Evolutionary conservation across 1,140 invertebrate genomes (phyloP).

Genomic region (Hyphantria cunea): DNA sequence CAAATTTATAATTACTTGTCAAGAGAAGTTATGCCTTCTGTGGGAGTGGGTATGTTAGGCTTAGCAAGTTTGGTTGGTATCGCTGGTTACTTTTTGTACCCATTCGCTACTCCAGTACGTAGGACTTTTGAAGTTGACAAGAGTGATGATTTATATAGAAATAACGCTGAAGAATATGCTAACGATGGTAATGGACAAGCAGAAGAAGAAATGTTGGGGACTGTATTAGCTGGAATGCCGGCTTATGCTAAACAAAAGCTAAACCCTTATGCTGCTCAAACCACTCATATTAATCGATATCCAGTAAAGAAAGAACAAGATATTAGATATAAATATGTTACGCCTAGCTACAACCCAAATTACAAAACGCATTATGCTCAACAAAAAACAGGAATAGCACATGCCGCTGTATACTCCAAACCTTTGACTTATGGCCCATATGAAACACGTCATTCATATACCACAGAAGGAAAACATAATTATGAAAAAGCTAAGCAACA

Average conservation of each 20-base stretch:
- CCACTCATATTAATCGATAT: conserved; percentile 64
- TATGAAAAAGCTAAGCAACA: conserved; percentile 49
- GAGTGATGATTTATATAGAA: conserved; percentile 84
- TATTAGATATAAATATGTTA: conserved; percentile 73
- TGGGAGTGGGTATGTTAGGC: conserved; percentile 88
- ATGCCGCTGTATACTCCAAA: conserved; percentile 74
- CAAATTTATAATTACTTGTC: conserved; percentile 90
- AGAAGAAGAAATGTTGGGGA: conserved; percentile 88
- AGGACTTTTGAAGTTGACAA: conserved; percentile 85
- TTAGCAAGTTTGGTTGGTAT: conserved; percentile 87
- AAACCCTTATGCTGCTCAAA: conserved; percentile 76
- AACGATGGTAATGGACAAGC: conserved; percentile 84
- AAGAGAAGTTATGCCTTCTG: conserved; percentile 89
- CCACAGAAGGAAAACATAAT: conserved; percentile 58
- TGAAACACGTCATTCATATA: conserved; percentile 69
- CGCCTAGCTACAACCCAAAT: conserved; percentile 63
- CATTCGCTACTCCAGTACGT: conserved; percentile 85
- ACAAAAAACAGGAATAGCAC: conserved; percentile 76
- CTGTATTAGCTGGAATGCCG: conserved; percentile 89
- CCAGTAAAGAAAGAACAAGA: conserved; percentile 76
- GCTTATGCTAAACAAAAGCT: conserved; percentile 72
- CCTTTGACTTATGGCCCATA: conserved; percentile 69
- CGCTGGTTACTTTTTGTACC: conserved; percentile 89
- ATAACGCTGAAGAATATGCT: conserved; percentile 85
- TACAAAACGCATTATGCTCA: conserved; percentile 68